Conservation (phyloP, 1,140 invertebrate genomes). For the Daktulosphaira vitifoliae region DNA sequence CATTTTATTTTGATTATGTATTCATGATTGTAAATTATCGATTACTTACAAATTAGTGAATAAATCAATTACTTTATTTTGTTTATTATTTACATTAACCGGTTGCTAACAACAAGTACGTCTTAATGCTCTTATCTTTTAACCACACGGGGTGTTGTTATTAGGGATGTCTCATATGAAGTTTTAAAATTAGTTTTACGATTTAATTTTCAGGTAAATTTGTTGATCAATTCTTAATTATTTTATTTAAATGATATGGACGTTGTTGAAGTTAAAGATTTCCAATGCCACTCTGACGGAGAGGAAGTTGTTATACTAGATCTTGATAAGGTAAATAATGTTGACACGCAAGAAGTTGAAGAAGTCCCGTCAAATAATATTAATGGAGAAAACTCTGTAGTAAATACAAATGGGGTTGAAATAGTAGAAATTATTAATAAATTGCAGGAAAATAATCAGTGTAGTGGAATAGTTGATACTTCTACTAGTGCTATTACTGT, state of each 20-base stretch:
- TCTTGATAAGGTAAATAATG: neutral
- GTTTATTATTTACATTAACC: no score
- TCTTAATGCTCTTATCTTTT: no score
- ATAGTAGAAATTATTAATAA: neutral
- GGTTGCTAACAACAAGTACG: no score
- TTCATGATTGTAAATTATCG: no score
- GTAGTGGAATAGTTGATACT: no score
- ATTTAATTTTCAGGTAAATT: no score
- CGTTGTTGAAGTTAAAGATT: constrained; percentile 6
- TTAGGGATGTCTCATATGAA: no score
- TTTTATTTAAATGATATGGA: neutral
- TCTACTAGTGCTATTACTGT: neutral
- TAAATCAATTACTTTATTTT: no score
- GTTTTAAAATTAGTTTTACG: no score
- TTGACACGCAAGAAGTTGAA: neutral
- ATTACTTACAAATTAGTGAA: no score
- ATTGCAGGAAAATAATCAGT: neutral
- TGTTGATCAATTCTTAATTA: neutral
- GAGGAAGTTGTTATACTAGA: constrained; percentile 15
- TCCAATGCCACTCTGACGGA: constrained; percentile 19
- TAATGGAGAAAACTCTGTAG: neutral
- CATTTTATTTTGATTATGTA: no score
- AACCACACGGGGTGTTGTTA: no score
- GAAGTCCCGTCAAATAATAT: neutral
- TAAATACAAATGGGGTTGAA: neutral